Evolutionary conservation across 2,797 vertebrate genomes (phyloP), one percentile per base, ranked within the genome.

Genomic region (Carduelis carduelis): DNA sequence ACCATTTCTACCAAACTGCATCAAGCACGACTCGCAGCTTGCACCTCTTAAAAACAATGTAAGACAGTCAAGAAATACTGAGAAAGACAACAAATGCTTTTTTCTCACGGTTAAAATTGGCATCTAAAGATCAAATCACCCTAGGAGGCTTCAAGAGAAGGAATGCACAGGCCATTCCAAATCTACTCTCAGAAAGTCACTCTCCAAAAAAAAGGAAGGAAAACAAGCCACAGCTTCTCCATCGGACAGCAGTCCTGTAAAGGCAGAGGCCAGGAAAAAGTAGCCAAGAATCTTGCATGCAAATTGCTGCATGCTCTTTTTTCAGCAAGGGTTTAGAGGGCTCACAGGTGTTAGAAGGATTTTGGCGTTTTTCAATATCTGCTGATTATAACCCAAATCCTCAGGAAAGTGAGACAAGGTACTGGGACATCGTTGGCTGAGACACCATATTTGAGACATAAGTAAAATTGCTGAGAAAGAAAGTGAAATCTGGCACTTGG

Each of bases 41-140:
- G 5, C 13, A 39, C 12, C 14, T 34, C n/a, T 77, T 79, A 46
- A n/a, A 66, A 79, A 41, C 0, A 0, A 79, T 3, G 9, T 12
- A 55, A 41, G 44, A 43, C 26, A 35, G 32, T 26, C 14, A 70
- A 81, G 65, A 65, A 93, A 87, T 24, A 44, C 37, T 11, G n/a
- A 80, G 16, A 53, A 55, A 68, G 22, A 55, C 14, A 44, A 50
- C n/a, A 89, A 83, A 55, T 5, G 4, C 0, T 46, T 56, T 61
- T 41, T 60, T 41, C 53, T 61, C 8, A 1, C 14, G 39, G 39
- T 30, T 50, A 34, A 74, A 95, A 91, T 4, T 12, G 13, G 3
- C 71, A 74, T 41, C 52, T 72, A 47, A 82, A 87, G 70, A 89
- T 59, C 55, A 89, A 87, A 92, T 75, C 37, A 69, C 17, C 28